phyloP scores from a whole-genome alignment of 2,113 vertebrate species.

The Catharus bicknelli region DNA sequence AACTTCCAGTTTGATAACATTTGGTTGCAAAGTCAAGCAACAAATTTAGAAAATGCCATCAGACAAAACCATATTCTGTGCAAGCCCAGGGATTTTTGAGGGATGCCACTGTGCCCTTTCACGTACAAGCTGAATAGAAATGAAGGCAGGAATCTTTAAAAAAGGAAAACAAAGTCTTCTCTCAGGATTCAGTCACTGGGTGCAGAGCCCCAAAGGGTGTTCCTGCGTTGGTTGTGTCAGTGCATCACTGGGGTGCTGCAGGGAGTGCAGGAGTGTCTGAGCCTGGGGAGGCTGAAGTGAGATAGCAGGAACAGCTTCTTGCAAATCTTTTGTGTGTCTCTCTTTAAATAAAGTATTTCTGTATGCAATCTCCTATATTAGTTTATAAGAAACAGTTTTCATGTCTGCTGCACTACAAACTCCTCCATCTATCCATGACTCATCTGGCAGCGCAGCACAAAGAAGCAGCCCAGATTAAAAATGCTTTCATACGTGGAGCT shows the following conservation, averaged over 20 bases:
- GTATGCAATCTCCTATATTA: constrained; percentile 1
- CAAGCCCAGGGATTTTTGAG: neutral
- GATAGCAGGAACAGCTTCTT: neutral
- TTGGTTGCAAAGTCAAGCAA: neutral
- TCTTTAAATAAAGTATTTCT: neutral
- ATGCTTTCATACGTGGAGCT: neutral
- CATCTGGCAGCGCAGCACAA: neutral
- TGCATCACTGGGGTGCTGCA: neutral
- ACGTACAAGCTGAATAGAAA: neutral
- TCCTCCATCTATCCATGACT: constrained; percentile 34
- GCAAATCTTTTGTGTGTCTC: neutral
- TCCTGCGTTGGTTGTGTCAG: neutral
- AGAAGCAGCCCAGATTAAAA: neutral
- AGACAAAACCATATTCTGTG: neutral
- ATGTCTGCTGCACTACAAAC: neutral
- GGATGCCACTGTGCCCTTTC: neutral
- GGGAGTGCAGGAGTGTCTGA: neutral
- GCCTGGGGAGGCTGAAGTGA: neutral
- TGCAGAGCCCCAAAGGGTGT: neutral
- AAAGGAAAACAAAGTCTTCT: neutral
- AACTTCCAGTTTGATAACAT: neutral
- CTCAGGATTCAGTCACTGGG: neutral
- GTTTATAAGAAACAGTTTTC: neutral
- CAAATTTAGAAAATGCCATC: neutral
- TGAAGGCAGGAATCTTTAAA: neutral